Conservation (phyloP, 2,888 invertebrate genomes). For the Eupithecia subfuscata region DNA sequence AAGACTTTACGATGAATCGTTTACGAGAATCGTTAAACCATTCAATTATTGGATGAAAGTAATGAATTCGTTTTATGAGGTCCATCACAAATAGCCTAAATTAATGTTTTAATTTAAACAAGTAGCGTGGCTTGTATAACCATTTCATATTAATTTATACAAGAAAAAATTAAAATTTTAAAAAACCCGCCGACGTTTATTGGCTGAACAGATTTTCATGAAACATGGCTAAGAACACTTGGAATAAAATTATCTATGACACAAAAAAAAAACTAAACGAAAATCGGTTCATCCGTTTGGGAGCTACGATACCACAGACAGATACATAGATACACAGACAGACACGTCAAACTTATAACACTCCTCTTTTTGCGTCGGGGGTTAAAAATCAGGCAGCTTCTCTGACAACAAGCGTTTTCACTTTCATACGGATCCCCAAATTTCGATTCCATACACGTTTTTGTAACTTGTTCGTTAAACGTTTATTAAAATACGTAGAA, state of each 20-base stretch:
- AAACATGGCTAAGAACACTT: too few species aligned
- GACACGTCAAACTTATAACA: too few species aligned
- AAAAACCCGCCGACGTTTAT: too few species aligned
- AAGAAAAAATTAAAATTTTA: too few species aligned
- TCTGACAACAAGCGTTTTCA: neutral
- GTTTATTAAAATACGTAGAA: neutral
- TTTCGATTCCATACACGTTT: neutral
- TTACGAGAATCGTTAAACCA: conserved; percentile 12
- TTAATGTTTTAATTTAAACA: conserved; percentile 12
- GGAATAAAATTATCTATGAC: too few species aligned
- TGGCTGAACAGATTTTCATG: too few species aligned
- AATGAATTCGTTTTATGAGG: conserved; percentile 19
- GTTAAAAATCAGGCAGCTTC: neutral
- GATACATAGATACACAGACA: too few species aligned
- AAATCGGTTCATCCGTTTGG: too few species aligned
- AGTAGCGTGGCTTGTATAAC: neutral
- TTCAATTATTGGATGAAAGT: conserved; percentile 9
- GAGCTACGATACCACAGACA: too few species aligned
- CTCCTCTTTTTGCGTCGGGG: too few species aligned
- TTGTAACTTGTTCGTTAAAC: neutral
- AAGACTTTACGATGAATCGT: conserved; percentile 6
- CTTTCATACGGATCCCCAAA: neutral
- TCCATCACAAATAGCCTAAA: conserved; percentile 8
- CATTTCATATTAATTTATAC: neutral
- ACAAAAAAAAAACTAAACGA: too few species aligned